Conservation (phyloP, 2,888 invertebrate species). For the Lumbricus terrestris region DNA sequence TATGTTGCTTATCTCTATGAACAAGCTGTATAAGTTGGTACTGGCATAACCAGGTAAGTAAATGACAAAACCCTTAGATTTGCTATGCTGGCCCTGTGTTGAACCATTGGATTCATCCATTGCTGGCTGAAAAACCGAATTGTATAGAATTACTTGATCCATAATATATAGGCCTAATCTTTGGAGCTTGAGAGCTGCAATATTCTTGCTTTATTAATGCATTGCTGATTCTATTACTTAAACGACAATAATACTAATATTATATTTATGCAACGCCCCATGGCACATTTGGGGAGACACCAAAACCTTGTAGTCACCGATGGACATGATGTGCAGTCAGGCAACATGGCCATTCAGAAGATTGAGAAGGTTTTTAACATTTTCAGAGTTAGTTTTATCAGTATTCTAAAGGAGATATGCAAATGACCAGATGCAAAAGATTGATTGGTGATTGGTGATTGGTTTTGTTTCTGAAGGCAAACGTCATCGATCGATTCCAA, state of each 20-base stretch:
- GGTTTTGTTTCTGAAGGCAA: slow-evolving; percentile 18
- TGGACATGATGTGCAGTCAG: background rate
- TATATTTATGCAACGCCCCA: background rate
- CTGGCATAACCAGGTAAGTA: too few relatives aligned
- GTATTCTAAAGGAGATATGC: background rate
- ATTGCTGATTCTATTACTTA: background rate
- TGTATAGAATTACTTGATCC: background rate
- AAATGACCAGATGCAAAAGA: background rate
- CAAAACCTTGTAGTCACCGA: background rate
- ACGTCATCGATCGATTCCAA: slow-evolving; percentile 77
- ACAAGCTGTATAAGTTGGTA: too few relatives aligned
- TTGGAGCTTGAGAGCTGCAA: background rate
- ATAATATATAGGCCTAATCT: too few relatives aligned
- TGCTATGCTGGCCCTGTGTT: too few relatives aligned
- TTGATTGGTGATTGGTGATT: background rate
- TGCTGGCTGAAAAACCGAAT: too few relatives aligned
- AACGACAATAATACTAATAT: background rate
- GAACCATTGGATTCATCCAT: too few relatives aligned
- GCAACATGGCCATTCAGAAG: background rate
- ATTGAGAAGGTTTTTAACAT: background rate
- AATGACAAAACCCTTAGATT: too few relatives aligned
- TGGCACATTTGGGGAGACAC: background rate
- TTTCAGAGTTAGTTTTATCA: background rate
- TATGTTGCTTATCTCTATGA: too few relatives aligned
- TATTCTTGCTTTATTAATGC: background rate